Percentiles rank a stretch among this genome's conserved stretches.
These are phyloP conservation scores for Chrysaora quinquecirrha DNA, from an alignment of 30 jellyfish, hydroid and myxozoan genomes.

Conservation along the genomic window DNA sequence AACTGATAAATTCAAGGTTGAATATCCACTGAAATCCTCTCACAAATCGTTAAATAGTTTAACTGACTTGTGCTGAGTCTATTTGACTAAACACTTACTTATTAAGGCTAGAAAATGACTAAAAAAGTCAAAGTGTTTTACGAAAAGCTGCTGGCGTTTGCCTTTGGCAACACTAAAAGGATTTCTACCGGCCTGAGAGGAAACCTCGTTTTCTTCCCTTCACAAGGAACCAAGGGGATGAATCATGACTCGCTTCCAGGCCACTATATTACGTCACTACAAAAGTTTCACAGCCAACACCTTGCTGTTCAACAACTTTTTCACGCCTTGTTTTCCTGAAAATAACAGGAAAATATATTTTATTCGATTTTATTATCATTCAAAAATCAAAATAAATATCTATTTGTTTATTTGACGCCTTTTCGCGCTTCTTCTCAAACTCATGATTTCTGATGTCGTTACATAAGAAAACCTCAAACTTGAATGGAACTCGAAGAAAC, in stretches of 20 bases:
- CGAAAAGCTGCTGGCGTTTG: slow-evolving; percentile 36
- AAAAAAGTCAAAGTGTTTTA: slow-evolving; percentile 19
- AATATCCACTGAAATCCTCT: slow-evolving; percentile 47
- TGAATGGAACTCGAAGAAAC: background rate
- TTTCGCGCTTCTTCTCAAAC: background rate
- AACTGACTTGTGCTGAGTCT: slow-evolving; percentile 10
- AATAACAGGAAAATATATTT: too few relatives aligned
- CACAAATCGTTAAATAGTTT: slow-evolving; percentile 13
- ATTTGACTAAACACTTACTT: background rate
- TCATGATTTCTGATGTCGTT: background rate
- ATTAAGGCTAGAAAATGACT: slow-evolving; percentile 8
- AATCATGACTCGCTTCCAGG: background rate
- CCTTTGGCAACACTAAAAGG: slow-evolving; percentile 79
- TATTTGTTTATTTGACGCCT: background rate
- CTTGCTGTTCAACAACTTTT: too few relatives aligned
- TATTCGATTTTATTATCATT: too few relatives aligned
- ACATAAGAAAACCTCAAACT: background rate
- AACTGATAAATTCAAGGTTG: slow-evolving; percentile 68
- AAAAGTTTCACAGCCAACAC: too few relatives aligned
- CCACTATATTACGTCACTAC: too few relatives aligned
- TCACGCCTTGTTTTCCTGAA: too few relatives aligned
- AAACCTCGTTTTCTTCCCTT: slow-evolving; percentile 41
- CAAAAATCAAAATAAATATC: too few relatives aligned
- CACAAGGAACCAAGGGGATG: slow-evolving; percentile 11
- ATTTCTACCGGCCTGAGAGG: slow-evolving; percentile 60